These are phyloP conservation scores for Myotis findleyi DNA, from an alignment of 2,797 vertebrate genomes.

Conservation along the genomic window DNA sequence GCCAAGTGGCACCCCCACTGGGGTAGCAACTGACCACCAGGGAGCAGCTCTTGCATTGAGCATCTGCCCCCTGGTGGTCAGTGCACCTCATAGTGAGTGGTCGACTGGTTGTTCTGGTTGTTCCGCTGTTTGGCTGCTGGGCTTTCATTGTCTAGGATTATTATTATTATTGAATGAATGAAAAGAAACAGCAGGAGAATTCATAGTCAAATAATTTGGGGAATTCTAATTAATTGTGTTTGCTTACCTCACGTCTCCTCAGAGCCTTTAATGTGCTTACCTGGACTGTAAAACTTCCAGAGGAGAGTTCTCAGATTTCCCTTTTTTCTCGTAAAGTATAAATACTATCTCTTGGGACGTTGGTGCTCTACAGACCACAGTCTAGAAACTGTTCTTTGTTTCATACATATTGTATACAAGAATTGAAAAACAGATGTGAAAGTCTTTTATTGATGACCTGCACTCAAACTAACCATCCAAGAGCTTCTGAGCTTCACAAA, in stretches of 20 bases:
- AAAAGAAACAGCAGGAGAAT: background rate
- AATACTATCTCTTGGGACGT: background rate
- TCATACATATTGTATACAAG: background rate
- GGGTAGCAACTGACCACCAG: too few relatives aligned
- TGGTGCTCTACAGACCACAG: background rate
- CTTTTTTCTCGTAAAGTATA: background rate
- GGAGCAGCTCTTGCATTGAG: too few relatives aligned
- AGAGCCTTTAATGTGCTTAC: background rate
- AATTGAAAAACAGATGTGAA: conserved; percentile 12
- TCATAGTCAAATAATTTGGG: background rate
- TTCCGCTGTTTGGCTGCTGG: too few relatives aligned
- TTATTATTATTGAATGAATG: background rate
- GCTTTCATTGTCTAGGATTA: too few relatives aligned
- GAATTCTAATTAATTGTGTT: background rate
- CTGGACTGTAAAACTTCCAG: background rate
- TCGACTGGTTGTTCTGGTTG: background rate
- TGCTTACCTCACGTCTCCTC: background rate
- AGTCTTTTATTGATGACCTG: background rate
- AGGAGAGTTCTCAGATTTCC: background rate
- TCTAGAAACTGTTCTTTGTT: conserved; percentile 32
- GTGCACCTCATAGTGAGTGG: background rate
- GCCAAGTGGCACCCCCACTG: too few relatives aligned
- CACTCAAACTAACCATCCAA: background rate
- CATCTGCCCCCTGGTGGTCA: too few relatives aligned
- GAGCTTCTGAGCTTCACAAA: conserved; percentile 9